These are phyloP conservation scores for Heteractis magnifica DNA, from an alignment of 92 coral and sea anemone genomes.

Conservation along the genomic window DNA sequence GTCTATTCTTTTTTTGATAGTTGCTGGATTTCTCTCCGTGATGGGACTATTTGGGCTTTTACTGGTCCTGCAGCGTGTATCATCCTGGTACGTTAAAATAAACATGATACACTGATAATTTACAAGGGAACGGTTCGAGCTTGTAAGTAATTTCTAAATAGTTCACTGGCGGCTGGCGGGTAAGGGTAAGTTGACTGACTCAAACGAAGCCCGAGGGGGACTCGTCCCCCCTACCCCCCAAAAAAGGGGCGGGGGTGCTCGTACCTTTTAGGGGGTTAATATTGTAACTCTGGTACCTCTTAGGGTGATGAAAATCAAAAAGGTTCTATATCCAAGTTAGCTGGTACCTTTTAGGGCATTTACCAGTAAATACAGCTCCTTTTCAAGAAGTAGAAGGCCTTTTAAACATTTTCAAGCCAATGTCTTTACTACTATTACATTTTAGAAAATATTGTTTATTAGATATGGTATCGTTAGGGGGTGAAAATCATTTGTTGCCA, in stretches of 20 bases:
- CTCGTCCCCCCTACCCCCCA: not conserved
- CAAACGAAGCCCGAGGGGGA: not conserved
- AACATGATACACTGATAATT: not conserved
- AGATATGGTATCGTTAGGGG: no score
- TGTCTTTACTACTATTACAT: no score
- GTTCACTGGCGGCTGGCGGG: not conserved
- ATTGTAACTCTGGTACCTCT: no score
- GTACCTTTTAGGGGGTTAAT: not conserved
- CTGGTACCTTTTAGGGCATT: no score
- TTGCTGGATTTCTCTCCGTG: slow-evolving; percentile 74
- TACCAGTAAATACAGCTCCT: no score
- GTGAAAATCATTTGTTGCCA: no score
- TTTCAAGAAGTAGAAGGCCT: no score
- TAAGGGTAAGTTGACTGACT: not conserved
- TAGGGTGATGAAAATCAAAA: no score
- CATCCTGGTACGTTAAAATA: slow-evolving; percentile 43
- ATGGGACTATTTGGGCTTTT: slow-evolving; percentile 77
- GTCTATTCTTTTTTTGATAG: slow-evolving; percentile 14
- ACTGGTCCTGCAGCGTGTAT: slow-evolving; percentile 75
- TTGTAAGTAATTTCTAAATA: no score
- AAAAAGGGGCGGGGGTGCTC: not conserved
- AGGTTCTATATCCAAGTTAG: no score
- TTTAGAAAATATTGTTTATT: no score
- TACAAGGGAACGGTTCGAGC: not conserved
- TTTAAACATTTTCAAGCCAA: no score